phyloP scores from a whole-genome alignment of 2,888 invertebrate genomes.

The Chalcis sispes region DNA sequence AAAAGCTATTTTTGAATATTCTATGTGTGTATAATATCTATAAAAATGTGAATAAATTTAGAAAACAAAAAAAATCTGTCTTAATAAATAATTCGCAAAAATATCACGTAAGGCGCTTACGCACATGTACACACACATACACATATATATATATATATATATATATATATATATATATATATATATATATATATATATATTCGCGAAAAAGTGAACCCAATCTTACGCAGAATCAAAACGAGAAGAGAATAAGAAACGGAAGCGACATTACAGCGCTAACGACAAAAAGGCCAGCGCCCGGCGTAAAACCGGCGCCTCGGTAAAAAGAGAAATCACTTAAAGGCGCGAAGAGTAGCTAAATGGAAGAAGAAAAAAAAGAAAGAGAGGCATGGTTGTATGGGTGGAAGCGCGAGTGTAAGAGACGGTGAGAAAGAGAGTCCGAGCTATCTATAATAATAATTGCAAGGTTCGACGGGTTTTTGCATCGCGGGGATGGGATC shows the following conservation, averaged over 20 bases:
- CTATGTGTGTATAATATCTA: too few relatives aligned
- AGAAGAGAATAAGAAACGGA: slow-evolving; percentile 6
- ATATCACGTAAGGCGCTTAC: too few relatives aligned
- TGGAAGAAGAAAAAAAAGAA: background rate
- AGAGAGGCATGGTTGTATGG: too few relatives aligned
- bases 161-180: too few relatives aligned
- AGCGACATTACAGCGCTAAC: background rate
- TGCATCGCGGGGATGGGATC: slow-evolving; percentile 48
- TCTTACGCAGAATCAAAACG: background rate
- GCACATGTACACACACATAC: too few relatives aligned
- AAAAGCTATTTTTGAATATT: too few relatives aligned
- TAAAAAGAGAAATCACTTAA: slow-evolving; percentile 48
- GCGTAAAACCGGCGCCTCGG: background rate
- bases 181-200: too few relatives aligned
- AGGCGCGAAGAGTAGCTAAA: background rate
- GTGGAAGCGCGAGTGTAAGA: too few relatives aligned
- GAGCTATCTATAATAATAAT: slow-evolving; percentile 53
- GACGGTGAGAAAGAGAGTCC: slow-evolving; percentile 24
- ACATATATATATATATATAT: too few relatives aligned
- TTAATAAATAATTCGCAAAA: too few relatives aligned
- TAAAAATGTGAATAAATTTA: too few relatives aligned
- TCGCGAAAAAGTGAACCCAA: background rate
- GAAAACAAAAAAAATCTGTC: too few relatives aligned
- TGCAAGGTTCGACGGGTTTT: slow-evolving; percentile 54
- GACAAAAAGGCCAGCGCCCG: background rate